phyloP scores from a whole-genome alignment of 2,888 invertebrate species.

The Lymantria monacha region DNA sequence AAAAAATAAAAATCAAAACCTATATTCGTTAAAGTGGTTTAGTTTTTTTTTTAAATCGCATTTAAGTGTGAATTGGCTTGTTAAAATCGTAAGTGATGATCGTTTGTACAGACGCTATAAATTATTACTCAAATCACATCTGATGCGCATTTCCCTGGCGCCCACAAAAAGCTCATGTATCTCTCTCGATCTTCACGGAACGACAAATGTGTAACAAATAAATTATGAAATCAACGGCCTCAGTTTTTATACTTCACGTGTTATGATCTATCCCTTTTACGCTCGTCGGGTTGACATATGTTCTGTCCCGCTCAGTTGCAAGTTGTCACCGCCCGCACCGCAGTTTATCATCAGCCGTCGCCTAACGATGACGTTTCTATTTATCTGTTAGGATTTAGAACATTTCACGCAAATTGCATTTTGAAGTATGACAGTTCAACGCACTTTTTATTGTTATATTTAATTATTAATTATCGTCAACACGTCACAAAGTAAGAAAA shows the following conservation, averaged over 20 bases:
- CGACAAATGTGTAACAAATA: slow-evolving; percentile 83
- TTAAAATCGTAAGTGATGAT: slow-evolving; percentile 68
- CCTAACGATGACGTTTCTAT: slow-evolving; percentile 73
- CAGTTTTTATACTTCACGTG: slow-evolving; percentile 72
- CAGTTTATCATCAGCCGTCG: slow-evolving; percentile 72
- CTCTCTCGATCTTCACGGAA: slow-evolving; percentile 79
- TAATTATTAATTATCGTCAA: slow-evolving; percentile 42
- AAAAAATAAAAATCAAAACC: no score
- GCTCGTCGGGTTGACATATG: slow-evolving; percentile 34
- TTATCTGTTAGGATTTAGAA: slow-evolving; percentile 60
- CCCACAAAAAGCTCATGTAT: slow-evolving; percentile 78
- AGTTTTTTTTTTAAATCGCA: slow-evolving; percentile 33
- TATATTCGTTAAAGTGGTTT: slow-evolving; percentile 23
- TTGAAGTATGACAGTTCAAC: slow-evolving; percentile 60
- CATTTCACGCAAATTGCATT: slow-evolving; percentile 60
- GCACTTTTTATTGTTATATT: slow-evolving; percentile 50
- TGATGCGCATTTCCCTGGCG: slow-evolving; percentile 74
- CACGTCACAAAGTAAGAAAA: slow-evolving; percentile 26
- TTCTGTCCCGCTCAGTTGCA: slow-evolving; percentile 46
- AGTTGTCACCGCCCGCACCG: slow-evolving; percentile 59
- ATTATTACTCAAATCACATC: slow-evolving; percentile 79
- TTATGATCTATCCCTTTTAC: slow-evolving; percentile 48
- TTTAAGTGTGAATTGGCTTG: slow-evolving; percentile 44
- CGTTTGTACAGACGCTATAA: slow-evolving; percentile 73
- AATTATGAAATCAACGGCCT: slow-evolving; percentile 80